Base-by-base conservation (phyloP, 2,888 invertebrate species). In the Oeneis ivallda region DNA sequence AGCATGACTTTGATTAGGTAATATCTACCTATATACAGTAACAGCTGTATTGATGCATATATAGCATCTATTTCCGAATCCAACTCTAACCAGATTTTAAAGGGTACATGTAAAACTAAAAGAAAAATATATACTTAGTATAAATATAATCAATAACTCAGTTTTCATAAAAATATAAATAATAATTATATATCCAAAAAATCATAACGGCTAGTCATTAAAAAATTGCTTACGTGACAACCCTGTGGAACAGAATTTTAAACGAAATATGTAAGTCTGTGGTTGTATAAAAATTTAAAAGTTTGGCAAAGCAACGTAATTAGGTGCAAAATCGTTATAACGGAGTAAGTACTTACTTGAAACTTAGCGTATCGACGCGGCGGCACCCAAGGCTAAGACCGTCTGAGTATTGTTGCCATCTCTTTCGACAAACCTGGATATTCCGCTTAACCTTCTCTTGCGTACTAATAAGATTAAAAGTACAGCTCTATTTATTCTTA, bases 311-410 rank as follows among this genome's bases (percentile, higher is more conserved):
- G 41, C n/a, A 56, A 65, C 53, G 56, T 65, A 61, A 68, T 66
- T 68, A 66, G 60, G 56, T 52, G 61, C 54, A 52, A 68, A 68
- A 57, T 68, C 64, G 66, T 64, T 66, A 64, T 63, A 64, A 66
- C 52, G 45, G 62, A 34, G 53, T 45, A 58, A 58, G 45, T 54
- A 58, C 45, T 26, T 53, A 62, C 43, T 53, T 53, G 53, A 53
- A 53, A 62, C 53, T 62, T 62, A 45, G 43, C 43, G 62, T 54
- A 61, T 52, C 61, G 61, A 61, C 52, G 41, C 52, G 37, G 39
- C 32, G 61, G 61, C 61, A 61, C 41, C 61, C 61, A 61, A 53
- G 61, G 61, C 61, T 61, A 61, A 60, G 52, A 61, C 9, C 52
- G 61, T 61, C 61, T 61, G 61, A 61, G 52, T 52, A 52, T 32